These are phyloP conservation scores for Bujurquina vittata DNA, from an alignment of 2,113 vertebrate species.

Conservation along the genomic window DNA sequence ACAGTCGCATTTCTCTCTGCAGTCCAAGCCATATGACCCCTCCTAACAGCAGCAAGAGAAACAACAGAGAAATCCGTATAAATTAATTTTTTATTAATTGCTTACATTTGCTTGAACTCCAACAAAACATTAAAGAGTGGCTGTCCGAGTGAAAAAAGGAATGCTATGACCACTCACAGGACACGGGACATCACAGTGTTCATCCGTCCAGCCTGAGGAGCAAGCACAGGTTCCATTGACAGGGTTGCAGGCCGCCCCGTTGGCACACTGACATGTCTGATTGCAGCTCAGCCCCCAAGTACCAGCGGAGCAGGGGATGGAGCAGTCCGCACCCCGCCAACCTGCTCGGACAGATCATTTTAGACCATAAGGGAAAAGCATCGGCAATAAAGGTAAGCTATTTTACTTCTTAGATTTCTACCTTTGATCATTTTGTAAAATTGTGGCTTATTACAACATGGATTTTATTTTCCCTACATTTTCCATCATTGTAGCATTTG, in stretches of 20 bases:
- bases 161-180: slow-evolving; percentile 78
- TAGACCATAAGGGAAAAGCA: background rate
- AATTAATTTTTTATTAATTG: background rate
- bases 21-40: slow-evolving; percentile 87
- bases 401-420: background rate
- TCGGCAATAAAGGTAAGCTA: background rate
- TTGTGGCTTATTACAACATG: background rate
- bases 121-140: background rate
- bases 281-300: slow-evolving; percentile 89
- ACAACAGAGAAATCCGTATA: background rate
- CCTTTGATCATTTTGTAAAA: background rate
- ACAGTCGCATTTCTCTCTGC: slow-evolving; percentile 88
- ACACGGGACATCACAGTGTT: slow-evolving; percentile 84
- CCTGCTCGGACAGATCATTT: slow-evolving; percentile 70
- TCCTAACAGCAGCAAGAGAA: slow-evolving; percentile 75
- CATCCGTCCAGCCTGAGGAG: slow-evolving; percentile 86
- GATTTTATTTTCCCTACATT: background rate
- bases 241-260: slow-evolving; percentile 86
- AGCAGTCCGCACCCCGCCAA: slow-evolving; percentile 90
- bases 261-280: slow-evolving; percentile 85
- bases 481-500: background rate
- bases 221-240: slow-evolving; percentile 87
- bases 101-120: background rate
- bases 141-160: background rate
- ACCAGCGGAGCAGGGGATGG: slow-evolving; percentile 87